These are phyloP conservation scores for Lophius americanus DNA, from an alignment of 2,797 vertebrate species.

Conservation along the genomic window DNA sequence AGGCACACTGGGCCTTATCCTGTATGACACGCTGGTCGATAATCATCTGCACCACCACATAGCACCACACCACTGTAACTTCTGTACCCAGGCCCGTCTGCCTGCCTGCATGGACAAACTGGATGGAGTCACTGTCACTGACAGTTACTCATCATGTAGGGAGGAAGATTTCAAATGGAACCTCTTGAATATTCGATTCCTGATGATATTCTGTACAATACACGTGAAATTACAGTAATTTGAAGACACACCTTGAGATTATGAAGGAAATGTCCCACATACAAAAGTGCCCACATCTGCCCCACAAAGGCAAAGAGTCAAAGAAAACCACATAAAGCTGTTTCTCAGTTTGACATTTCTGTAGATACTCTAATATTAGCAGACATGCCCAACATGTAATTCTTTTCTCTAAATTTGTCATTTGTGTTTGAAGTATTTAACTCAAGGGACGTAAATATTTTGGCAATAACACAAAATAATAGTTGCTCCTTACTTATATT, in stretches of 20 bases:
- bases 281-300: too few species aligned
- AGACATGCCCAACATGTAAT: not conserved
- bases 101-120: slow-evolving; percentile 59
- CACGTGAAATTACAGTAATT: not conserved
- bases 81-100: slow-evolving; percentile 67
- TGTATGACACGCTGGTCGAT: slow-evolving; percentile 84
- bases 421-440: not conserved
- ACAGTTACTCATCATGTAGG: slow-evolving; percentile 25
- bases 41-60: slow-evolving; percentile 73
- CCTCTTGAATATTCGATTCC: slow-evolving; percentile 5
- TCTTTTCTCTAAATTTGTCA: not conserved
- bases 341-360: not conserved
- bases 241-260: not conserved
- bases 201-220: not conserved
- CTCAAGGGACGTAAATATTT: too few species aligned
- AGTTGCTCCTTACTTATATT: too few species aligned
- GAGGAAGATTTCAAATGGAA: slow-evolving; percentile 24
- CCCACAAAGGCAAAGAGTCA: not conserved
- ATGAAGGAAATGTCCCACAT: not conserved
- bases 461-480: not conserved
- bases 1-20: slow-evolving; percentile 80
- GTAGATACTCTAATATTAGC: not conserved
- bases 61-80: slow-evolving; percentile 75
- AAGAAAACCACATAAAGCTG: not conserved
- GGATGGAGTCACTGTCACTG: slow-evolving; percentile 51